phyloP scores from a whole-genome alignment of 2,797 vertebrate genomes.

The Cottoperca gobio region DNA sequence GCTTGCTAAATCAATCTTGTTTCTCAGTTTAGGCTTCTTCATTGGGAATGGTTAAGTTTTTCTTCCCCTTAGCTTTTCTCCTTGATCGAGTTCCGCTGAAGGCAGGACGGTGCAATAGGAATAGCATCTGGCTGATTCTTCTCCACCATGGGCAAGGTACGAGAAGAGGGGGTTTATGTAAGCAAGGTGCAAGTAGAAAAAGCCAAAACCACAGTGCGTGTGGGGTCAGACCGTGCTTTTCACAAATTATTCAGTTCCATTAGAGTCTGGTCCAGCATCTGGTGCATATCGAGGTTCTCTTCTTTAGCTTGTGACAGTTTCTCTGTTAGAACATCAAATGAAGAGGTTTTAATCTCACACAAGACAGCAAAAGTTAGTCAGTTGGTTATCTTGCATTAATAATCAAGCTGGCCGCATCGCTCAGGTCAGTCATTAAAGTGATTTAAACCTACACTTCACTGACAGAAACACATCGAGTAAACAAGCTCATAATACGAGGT shows the following conservation, averaged over 20 bases:
- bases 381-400: conserved; percentile 60
- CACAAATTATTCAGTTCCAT: conserved; percentile 99
- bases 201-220: conserved; percentile 77
- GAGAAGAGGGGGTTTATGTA: conserved; percentile 76
- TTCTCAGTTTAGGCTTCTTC: conserved; percentile 62
- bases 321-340: conserved; percentile 95
- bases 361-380: conserved; percentile 43
- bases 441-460: conserved; percentile 21
- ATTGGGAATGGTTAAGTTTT: conserved; percentile 62
- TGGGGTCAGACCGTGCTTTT: conserved; percentile 84
- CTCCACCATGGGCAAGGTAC: conserved; percentile 62
- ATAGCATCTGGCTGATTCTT: conserved; percentile 70
- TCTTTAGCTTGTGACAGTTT: conserved; percentile 99
- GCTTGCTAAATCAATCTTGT: conserved; percentile 59
- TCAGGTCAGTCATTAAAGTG: conserved; percentile 34
- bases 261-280: conserved; percentile 99
- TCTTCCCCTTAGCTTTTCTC: conserved; percentile 63
- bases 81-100: conserved; percentile 67
- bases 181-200: conserved; percentile 88
- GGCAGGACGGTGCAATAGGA: conserved; percentile 71
- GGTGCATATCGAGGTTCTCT: conserved; percentile 99
- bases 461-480: conserved; percentile 34
- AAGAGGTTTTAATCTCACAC: conserved; percentile 79
- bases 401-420: conserved; percentile 46
- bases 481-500: conserved; percentile 29